These are phyloP conservation scores for Nycticebus coucang DNA, from an alignment of 2,113 vertebrate genomes.

Conservation along the genomic window DNA sequence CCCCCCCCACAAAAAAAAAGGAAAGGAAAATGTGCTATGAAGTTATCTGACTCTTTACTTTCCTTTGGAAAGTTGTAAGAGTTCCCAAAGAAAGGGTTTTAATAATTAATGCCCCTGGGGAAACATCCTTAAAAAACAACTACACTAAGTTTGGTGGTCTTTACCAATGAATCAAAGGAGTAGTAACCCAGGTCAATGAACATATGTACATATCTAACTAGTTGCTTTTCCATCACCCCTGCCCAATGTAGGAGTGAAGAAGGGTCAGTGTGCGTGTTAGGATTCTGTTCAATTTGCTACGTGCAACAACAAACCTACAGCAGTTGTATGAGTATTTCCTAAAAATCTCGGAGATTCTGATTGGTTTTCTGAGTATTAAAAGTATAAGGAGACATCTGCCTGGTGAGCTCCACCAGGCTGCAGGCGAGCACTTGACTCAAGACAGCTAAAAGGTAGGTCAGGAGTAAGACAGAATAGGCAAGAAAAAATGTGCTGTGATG, in stretches of 20 bases:
- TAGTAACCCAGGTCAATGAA: background rate
- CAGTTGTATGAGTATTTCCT: background rate
- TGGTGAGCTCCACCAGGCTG: background rate
- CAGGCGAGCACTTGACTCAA: background rate
- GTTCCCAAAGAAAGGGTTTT: background rate
- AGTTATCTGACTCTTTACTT: background rate
- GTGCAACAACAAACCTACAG: fast-evolving
- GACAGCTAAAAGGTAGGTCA: background rate
- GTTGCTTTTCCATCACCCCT: background rate
- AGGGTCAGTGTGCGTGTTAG: background rate
- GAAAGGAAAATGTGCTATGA: too few relatives aligned
- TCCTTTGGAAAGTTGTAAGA: background rate
- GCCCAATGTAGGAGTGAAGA: background rate
- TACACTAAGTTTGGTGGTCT: background rate
- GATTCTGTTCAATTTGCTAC: background rate
- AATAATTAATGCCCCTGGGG: background rate
- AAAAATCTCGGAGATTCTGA: background rate
- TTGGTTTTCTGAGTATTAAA: background rate
- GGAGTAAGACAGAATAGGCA: background rate
- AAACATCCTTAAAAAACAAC: background rate
- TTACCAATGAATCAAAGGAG: background rate
- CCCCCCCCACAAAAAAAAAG: too few relatives aligned
- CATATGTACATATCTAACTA: background rate
- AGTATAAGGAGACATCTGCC: background rate
- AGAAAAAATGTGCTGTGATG: background rate